A percentile compares a stretch with the other conserved stretches of the same genome.
These are phyloP conservation scores for Megaceryle torquata DNA, from an alignment of 2,113 vertebrate genomes.

Conservation along the genomic window DNA sequence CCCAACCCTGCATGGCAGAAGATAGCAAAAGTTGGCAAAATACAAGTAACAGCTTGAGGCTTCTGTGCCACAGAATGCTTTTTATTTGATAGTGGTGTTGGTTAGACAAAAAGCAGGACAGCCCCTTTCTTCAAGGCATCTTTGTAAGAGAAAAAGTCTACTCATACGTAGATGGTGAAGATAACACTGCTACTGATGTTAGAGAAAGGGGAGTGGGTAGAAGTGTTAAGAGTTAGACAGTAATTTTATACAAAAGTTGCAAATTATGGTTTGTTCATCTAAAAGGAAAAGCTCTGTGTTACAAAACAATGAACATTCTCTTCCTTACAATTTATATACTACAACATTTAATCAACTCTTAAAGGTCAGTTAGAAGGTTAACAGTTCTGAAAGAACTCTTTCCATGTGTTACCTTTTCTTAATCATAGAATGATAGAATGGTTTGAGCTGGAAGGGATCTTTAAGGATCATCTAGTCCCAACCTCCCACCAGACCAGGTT, in stretches of 20 bases:
- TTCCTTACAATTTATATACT: neutral
- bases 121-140: neutral
- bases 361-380: neutral
- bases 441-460: too few species aligned
- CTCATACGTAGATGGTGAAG: neutral
- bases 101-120: neutral
- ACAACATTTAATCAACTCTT: neutral
- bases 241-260: neutral
- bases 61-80: neutral
- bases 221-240: neutral
- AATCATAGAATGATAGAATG: too few species aligned
- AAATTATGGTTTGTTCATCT: neutral
- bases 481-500: too few species aligned
- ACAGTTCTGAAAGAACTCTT: neutral
- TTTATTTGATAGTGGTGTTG: neutral
- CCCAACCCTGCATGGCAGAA: neutral
- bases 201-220: neutral
- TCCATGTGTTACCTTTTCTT: neutral
- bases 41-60: neutral
- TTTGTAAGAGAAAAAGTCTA: neutral
- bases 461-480: too few species aligned
- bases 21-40: conserved; percentile 39
- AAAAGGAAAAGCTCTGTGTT: neutral
- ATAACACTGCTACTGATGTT: neutral
- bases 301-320: neutral